Evolutionary conservation across 2,797 vertebrate species (phyloP).

Genomic region (Falco biarmicus): DNA sequence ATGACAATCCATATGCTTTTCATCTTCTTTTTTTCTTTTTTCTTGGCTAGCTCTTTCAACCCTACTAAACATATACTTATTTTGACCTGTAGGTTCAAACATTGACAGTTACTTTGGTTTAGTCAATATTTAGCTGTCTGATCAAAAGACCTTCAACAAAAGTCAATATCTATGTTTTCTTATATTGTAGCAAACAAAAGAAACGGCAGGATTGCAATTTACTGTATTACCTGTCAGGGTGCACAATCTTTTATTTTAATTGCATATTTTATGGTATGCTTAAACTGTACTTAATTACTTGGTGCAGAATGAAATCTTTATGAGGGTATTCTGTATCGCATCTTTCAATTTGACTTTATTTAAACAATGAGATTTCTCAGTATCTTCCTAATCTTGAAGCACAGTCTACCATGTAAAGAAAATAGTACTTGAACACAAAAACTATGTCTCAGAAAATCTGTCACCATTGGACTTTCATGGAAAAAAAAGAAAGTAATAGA

Average conservation of each 20-base stretch:
- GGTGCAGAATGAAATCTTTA: background rate
- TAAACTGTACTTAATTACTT: constrained; percentile 30
- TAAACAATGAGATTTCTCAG: constrained; percentile 18
- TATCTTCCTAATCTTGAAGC: constrained; percentile 37
- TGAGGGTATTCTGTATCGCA: background rate
- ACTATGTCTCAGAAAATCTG: constrained; percentile 45
- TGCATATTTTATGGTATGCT: constrained; percentile 1
- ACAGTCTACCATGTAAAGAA: constrained; percentile 7
- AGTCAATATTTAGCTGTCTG: background rate
- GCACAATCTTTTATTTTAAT: background rate
- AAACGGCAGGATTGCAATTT: background rate
- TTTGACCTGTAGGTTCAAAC: background rate
- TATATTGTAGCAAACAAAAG: background rate
- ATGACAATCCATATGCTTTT: background rate
- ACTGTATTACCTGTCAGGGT: background rate
- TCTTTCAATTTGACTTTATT: constrained; percentile 1
- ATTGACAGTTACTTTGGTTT: background rate
- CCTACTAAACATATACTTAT: background rate
- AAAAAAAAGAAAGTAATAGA: background rate
- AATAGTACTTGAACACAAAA: constrained; percentile 7
- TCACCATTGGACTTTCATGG: background rate
- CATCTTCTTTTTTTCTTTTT: background rate
- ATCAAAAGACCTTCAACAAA: constrained; percentile 15
- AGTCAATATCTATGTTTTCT: background rate
- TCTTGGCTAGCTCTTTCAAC: background rate